Evolutionary conservation across 1,140 invertebrate species (phyloP).

Genomic region (Macrocentrus cingulum): DNA sequence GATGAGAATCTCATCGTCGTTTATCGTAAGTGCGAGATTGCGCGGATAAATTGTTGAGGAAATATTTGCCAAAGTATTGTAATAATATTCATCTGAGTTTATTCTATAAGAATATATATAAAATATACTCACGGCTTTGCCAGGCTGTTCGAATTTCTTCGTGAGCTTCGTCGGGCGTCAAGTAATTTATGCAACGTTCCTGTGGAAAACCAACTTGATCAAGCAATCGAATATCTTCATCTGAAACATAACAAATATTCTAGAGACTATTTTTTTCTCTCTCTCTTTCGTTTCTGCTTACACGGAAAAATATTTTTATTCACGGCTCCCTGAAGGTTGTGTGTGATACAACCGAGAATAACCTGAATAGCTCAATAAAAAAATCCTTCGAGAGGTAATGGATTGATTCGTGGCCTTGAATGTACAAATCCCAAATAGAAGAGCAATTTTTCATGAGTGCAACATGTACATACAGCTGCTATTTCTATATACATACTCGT

Average conservation of each 20-base stretch:
- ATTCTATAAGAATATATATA: no score
- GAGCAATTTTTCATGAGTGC: no score
- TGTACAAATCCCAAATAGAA: no score
- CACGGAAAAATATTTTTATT: no score
- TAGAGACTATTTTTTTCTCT: neutral
- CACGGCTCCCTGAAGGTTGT: neutral
- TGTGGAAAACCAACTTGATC: conserved; percentile 69
- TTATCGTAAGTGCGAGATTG: no score
- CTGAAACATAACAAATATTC: conserved; percentile 59
- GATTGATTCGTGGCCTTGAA: no score
- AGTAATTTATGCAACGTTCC: conserved; percentile 75
- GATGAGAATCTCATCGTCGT: neutral
- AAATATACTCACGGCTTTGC: conserved; percentile 76
- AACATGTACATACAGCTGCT: no score
- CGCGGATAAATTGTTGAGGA: no score
- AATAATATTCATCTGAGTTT: no score
- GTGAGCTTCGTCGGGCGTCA: conserved; percentile 64
- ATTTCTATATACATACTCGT: no score
- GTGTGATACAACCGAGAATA: neutral
- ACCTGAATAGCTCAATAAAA: neutral
- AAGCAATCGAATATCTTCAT: conserved; percentile 70
- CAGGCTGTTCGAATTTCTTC: conserved; percentile 75
- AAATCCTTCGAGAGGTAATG: neutral
- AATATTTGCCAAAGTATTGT: no score
- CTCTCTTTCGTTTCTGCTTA: neutral